phyloP scores from a whole-genome alignment of 2,797 vertebrate species.

The Pachyuromys duprasi region DNA sequence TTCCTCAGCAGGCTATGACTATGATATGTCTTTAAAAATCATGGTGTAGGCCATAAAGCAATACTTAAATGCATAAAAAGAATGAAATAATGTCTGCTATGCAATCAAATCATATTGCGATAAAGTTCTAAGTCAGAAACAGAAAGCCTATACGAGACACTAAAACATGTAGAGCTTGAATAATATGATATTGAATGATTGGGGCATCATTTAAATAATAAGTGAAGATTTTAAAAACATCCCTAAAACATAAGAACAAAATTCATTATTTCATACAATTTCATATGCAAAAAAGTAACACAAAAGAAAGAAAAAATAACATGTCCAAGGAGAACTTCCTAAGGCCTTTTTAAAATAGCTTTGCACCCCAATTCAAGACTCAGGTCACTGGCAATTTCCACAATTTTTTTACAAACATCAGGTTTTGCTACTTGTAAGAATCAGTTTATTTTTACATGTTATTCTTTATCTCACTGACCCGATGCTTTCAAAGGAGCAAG shows the following conservation, averaged over 20 bases:
- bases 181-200: background rate
- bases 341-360: background rate
- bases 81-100: background rate
- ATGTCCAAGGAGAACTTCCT: background rate
- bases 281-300: background rate
- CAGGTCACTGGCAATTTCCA: background rate
- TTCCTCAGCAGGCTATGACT: background rate
- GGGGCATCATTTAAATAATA: background rate
- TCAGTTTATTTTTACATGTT: background rate
- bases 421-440: background rate
- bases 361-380: background rate
- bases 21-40: background rate
- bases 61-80: background rate
- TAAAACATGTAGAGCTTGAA: background rate
- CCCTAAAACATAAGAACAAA: background rate
- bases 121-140: background rate
- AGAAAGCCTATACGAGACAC: background rate
- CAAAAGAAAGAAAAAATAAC: background rate
- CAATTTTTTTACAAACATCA: background rate
- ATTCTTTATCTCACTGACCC: background rate
- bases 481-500: background rate
- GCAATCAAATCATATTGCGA: background rate
- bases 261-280: background rate
- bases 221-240: background rate
- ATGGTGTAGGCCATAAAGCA: background rate